Evolutionary conservation across 2,113 vertebrate species (phyloP).

Genomic region (Notothenia rossii): DNA sequence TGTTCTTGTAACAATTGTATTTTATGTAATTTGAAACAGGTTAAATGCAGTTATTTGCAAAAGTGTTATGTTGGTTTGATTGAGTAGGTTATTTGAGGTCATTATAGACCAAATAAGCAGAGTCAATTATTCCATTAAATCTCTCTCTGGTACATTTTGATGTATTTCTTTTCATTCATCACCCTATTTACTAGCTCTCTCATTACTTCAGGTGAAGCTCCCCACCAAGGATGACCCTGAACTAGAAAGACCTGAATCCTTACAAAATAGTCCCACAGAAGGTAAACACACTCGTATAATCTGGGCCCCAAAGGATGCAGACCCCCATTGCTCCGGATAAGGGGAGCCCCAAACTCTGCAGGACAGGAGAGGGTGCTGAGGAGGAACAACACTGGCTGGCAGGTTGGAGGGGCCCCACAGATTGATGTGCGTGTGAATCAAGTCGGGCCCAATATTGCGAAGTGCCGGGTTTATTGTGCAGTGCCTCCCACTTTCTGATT

Average conservation of each 20-base stretch:
- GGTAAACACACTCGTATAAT: conserved; percentile 39
- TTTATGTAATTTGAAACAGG: too few relatives aligned
- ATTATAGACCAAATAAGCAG: neutral
- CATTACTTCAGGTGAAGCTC: conserved; percentile 38
- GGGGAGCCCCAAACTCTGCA: conserved; percentile 50
- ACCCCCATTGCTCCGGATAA: conserved; percentile 35
- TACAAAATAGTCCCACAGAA: neutral
- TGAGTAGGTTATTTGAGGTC: neutral
- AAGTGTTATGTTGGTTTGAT: neutral
- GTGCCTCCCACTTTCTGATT: conserved; percentile 40
- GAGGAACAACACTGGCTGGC: conserved; percentile 63
- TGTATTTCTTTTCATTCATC: neutral
- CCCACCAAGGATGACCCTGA: neutral
- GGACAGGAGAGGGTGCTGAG: conserved; percentile 30
- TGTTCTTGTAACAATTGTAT: neutral
- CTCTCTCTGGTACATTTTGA: neutral
- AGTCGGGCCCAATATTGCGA: conserved; percentile 34
- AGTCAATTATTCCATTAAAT: neutral
- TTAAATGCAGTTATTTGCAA: neutral
- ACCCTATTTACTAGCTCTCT: neutral
- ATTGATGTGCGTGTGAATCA: conserved; percentile 76
- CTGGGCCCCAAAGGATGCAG: conserved; percentile 12
- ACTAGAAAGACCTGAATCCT: neutral
- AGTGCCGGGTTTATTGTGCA: conserved; percentile 42
- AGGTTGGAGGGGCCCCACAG: conserved; percentile 54